Evolutionary conservation across 2,888 invertebrate species (phyloP), one percentile per base, ranked within the genome.

Genomic region (Perizoma flavofasciatum): DNA sequence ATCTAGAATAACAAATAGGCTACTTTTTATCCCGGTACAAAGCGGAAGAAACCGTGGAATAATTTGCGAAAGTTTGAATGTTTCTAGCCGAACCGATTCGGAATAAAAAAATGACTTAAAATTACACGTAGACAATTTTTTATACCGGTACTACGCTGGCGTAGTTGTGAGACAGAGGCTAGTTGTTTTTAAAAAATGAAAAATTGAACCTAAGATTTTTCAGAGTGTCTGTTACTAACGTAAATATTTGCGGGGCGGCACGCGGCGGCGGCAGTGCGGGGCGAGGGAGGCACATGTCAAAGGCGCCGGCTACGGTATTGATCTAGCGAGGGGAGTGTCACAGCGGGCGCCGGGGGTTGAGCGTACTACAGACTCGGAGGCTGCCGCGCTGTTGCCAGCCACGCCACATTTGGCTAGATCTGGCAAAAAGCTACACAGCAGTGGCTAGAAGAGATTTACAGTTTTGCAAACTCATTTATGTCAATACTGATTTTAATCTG

Each of bases 291-390:
- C 89, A 89, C 89, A 89, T 90, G 91, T 90, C 91, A 90, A 90
- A 90, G 89, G 90, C 88, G 83, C 86, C 85, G 88, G 85, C 87
- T 84, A 79, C 82, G 85, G 89, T 92, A 92, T 92, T 91, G 91
- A 92, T 91, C 90, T 89, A 87, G 84, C 80, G 85, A 73, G 83
- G 80, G 79, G 71, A 65, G 69, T 70, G 63, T 61, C 62, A 65
- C 66, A 65, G 61, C 61, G 63, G 70, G 69, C 61, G 69, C 65
- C 56, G 72, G 75, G 72, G 67, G 65, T 69, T 68, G 67, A 75
- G 75, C 83, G 86, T 85, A 86, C 83, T 85, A 85, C 66, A 59
- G 48, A 52, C 58, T 48, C 81, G 81, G 75, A 75, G 72, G 72
- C 74, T 62, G 62, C 55, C 48, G 49, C 33, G 22, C 3, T 58